Evolutionary conservation across 2,888 invertebrate genomes (phyloP), one percentile per base, ranked within the genome.

Genomic region (Caenorhabditis sp.): DNA sequence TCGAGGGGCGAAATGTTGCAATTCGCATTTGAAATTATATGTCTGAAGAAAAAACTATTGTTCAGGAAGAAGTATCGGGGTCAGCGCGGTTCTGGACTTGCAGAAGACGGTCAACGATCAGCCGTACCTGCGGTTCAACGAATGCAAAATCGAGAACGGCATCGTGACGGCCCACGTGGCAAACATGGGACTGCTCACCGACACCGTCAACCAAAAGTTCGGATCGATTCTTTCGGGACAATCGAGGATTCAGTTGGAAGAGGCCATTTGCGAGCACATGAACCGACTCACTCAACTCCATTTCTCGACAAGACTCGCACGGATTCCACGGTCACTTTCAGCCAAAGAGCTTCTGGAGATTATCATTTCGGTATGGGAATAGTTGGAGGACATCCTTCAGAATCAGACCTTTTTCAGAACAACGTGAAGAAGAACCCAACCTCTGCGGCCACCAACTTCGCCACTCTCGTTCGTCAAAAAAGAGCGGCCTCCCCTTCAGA

Each of bases 121-220:
- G 37, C 84, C 84, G n/a, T 84, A 84, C 46, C 55, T 84, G 45
- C 59, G 84, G 27, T 82, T 83, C 56, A 70, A 80, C 50, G 73
- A 77, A 20, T 84, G 84, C 63, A 55, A 48, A 26, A 79, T 84
- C 27, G 79, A 74, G 26, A 79, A 76, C 63, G 83, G 85, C 30
- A 75, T 78, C 17, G 81, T 88, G 7, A 82, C 82, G 24, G 81
- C 88, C 1, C 65, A 83, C 58, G 83, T 88, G 6, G 76, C 81
- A 1, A 83, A 86, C 26, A 83, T 88, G 84, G 88, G 88, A 8
- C 58, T 88, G 22, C 79, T 88, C 50, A 88, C 88, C 0, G 88
- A 88, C 48, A 81, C 87, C 5, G 82, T 88, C 35, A 88, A 88
- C 62, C 74, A 75, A n/a, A 84, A 84, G 55, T 83, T 83, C 43